These are phyloP conservation scores for Equus quagga DNA, from an alignment of 2,113 vertebrate genomes.

Conservation along the genomic window DNA sequence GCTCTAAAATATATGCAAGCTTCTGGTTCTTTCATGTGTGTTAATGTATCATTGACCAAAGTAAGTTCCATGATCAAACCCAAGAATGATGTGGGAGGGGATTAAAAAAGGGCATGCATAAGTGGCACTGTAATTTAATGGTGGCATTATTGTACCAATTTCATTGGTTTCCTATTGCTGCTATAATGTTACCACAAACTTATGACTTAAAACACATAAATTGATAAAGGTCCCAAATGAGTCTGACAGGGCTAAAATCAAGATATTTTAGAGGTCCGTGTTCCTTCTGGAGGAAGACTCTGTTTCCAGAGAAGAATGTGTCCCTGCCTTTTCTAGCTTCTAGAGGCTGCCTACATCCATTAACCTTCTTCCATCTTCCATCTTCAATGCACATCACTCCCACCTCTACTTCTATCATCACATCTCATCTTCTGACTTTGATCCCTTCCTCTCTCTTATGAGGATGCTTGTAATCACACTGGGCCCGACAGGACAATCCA, in stretches of 20 bases:
- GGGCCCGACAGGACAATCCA: neutral
- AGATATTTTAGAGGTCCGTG: neutral
- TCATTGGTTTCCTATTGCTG: neutral
- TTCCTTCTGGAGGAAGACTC: neutral
- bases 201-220: neutral
- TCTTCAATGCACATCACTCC: neutral
- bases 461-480: neutral
- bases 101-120: neutral
- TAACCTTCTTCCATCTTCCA: neutral
- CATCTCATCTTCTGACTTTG: neutral
- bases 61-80: neutral
- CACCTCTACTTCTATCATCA: neutral
- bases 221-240: neutral
- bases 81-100: neutral
- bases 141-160: neutral
- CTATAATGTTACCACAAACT: neutral
- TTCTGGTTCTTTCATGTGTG: neutral
- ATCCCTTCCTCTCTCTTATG: neutral
- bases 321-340: neutral
- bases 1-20: neutral
- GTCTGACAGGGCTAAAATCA: neutral
- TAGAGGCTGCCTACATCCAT: neutral
- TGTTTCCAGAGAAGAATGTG: neutral
- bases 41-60: neutral
- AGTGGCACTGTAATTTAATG: neutral